These are phyloP conservation scores for Watersipora subatra DNA, from an alignment of 1,140 invertebrate genomes.

Conservation along the genomic window DNA sequence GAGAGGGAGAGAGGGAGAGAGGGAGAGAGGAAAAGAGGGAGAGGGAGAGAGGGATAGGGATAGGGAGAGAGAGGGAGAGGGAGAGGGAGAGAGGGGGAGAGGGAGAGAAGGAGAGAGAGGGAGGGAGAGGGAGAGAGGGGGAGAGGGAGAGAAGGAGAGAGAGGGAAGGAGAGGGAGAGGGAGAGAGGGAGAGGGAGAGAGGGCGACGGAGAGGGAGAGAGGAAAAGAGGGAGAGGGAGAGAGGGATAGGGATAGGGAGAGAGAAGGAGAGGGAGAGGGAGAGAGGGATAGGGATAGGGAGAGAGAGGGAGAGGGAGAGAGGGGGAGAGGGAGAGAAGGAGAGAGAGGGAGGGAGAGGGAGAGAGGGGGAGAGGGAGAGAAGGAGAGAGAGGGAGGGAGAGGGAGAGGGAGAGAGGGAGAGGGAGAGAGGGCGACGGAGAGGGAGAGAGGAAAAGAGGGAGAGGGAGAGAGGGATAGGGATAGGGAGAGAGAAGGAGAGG, in stretches of 20 bases:
- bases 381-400: background rate
- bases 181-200: background rate
- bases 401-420: background rate
- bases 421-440: no score
- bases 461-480: background rate
- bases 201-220: background rate
- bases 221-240: conserved; percentile 4
- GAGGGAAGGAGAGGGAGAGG: background rate
- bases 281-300: no score
- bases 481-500: background rate
- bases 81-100: conserved; percentile 6
- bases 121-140: background rate
- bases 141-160: background rate
- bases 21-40: conserved; percentile 1
- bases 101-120: background rate
- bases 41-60: conserved; percentile 5
- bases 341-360: no score
- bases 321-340: no score
- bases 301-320: no score
- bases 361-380: no score
- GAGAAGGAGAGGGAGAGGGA: background rate
- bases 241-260: conserved; percentile 3
- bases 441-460: background rate
- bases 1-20: background rate
- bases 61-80: conserved; percentile 6